A percentile compares a stretch with the other conserved stretches of the same genome.
These are phyloP conservation scores for Sceloporus undulatus DNA, from an alignment of 2,113 vertebrate genomes.

Conservation along the genomic window DNA sequence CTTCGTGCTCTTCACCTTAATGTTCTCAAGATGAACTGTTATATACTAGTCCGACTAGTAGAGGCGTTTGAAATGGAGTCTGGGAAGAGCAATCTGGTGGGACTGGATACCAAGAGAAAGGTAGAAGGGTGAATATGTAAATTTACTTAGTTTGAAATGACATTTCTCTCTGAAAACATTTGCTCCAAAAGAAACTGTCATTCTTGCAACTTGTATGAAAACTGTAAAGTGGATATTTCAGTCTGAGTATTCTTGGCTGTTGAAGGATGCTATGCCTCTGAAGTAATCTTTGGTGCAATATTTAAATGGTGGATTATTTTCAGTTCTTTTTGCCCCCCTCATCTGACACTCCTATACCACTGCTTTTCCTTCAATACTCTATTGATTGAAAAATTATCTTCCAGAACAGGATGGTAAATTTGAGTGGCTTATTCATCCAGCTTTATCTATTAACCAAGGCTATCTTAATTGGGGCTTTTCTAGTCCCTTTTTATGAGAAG, in stretches of 20 bases:
- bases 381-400: not conserved
- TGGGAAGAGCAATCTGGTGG: slow-evolving; percentile 77
- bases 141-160: not conserved
- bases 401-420: not conserved
- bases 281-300: not conserved
- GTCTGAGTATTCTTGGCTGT: too few relatives aligned
- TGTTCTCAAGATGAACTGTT: slow-evolving; percentile 95
- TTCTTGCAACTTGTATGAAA: not conserved
- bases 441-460: not conserved
- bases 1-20: slow-evolving; percentile 88
- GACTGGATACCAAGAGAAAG: slow-evolving; percentile 78
- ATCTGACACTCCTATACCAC: too few relatives aligned
- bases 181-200: not conserved
- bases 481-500: not conserved
- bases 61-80: slow-evolving; percentile 87
- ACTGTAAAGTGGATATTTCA: not conserved
- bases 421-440: not conserved
- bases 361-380: too few relatives aligned
- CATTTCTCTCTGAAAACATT: not conserved
- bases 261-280: not conserved
- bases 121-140: slow-evolving; percentile 51
- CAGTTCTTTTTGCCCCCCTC: too few relatives aligned
- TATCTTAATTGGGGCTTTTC: not conserved
- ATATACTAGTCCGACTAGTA: slow-evolving; percentile 86
- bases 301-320: too few relatives aligned